Evolutionary conservation across 2,797 vertebrate species (phyloP), one percentile per base, ranked within the genome.

Genomic region (Poeciliopsis gracilis): DNA sequence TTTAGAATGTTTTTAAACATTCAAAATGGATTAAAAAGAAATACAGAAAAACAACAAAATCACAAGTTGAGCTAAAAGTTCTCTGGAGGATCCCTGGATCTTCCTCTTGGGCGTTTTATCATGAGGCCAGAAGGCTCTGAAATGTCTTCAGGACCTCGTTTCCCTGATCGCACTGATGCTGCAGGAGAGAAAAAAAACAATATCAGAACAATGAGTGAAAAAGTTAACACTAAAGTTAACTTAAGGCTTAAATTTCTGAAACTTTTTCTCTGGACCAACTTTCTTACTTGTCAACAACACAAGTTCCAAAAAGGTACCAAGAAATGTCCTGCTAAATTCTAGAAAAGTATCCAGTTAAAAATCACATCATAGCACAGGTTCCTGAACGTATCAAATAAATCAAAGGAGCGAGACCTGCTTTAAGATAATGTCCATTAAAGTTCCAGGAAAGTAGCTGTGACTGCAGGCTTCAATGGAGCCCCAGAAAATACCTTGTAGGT

Each of bases 81-180:
- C 9, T 0, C 2, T 23, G 4, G 7, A 18, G 0, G 0, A 0
- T 7, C 2, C 70, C 20, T 25, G n/a, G 28, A 8, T 6, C 7
- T 71, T 43, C 46, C 25, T 43, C 15, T 90, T 20, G n/a, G 1
- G 81, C 83, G 88, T 84, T 94, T 94, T 8, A 75, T 0, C 16
- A 0, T 0, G 57, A 33, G 72, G 57, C 51, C 73, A 0, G 83
- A 82, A 0, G 80, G 18, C 28, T 83, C 84, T 0, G 38, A 78
- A 13, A 25, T 15, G 7, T 20, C 10, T 15, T 4, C 43, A 25
- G 43, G 0, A 0, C 1, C 7, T 0, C 92, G 82, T 80, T 94
- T 95, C 55, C 2, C 4, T 76, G 76, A 49, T 66, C 72, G 85
- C 0, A 11, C 53, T 23, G 83, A 69, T 10, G 5, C 92, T 94